Conservation (phyloP, 2,888 invertebrate genomes). For the Acanthosepion pharaonis region DNA sequence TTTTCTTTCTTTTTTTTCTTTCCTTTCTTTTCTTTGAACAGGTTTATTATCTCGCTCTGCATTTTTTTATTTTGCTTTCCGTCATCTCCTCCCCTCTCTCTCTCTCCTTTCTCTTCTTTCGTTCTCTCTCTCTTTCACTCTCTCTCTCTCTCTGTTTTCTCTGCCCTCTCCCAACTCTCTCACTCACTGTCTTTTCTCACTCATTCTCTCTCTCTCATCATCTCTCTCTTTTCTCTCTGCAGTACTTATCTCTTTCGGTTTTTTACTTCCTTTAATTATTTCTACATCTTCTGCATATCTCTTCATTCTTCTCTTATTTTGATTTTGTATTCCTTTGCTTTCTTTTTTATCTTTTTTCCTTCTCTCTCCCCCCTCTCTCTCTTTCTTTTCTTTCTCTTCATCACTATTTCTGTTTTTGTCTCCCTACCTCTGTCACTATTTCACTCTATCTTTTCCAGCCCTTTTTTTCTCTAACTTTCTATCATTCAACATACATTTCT, state of each 20-base stretch:
- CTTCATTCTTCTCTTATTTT: neutral
- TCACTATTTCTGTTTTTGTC: neutral
- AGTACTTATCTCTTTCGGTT: too few relatives aligned
- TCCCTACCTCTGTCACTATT: too few relatives aligned
- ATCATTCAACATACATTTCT: too few relatives aligned
- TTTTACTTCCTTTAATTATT: neutral
- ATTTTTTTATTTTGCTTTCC: constrained; percentile 45
- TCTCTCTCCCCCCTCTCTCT: constrained; percentile 35
- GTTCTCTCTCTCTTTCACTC: constrained; percentile 43
- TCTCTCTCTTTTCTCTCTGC: constrained; percentile 23
- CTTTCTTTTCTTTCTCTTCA: constrained; percentile 46
- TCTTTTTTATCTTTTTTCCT: neutral
- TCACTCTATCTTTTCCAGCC: too few relatives aligned
- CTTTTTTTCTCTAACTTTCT: too few relatives aligned
- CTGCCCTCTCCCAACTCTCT: neutral
- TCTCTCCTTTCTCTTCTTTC: constrained; percentile 43
- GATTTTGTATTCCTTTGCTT: neutral
- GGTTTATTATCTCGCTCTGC: neutral
- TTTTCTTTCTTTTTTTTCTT: neutral
- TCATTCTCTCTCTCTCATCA: neutral
- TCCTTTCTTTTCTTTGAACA: neutral
- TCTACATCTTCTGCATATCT: neutral
- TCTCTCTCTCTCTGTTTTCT: neutral
- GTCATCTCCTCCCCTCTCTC: neutral
- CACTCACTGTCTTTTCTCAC: constrained; percentile 35